Conservation (phyloP, 1,140 invertebrate species). For the Leptoteleia sp. region DNA sequence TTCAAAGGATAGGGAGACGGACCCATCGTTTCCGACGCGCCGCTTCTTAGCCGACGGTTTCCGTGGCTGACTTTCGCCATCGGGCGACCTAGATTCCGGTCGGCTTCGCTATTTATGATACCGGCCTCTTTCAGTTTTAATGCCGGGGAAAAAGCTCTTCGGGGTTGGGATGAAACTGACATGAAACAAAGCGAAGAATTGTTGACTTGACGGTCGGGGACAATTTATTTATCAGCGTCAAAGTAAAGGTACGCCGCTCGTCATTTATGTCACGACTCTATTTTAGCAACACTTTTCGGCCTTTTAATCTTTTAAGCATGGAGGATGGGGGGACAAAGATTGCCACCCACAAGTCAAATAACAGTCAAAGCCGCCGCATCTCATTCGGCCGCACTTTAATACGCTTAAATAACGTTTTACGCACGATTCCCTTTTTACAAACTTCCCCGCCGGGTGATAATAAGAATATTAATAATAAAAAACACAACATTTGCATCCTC, state of each 20-base stretch:
- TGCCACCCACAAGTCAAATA: no score
- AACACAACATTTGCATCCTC: no score
- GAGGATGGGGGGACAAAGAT: no score
- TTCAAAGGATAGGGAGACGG: constrained; percentile 46
- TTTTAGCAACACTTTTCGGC: background rate
- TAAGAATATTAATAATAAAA: no score
- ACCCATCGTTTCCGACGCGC: constrained; percentile 37
- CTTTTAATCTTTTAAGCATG: no score
- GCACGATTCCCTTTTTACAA: no score
- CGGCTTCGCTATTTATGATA: constrained; percentile 49
- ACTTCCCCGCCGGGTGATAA: no score
- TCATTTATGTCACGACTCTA: background rate
- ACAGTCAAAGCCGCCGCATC: no score
- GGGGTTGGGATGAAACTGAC: constrained; percentile 8
- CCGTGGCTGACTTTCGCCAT: constrained; percentile 22
- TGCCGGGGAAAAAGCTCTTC: constrained; percentile 13
- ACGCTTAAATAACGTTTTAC: no score
- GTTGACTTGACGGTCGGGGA: constrained; percentile 10
- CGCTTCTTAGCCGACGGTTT: constrained; percentile 37
- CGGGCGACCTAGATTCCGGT: constrained; percentile 43
- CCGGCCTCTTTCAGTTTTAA: constrained; percentile 51
- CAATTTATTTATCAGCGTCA: constrained; percentile 22
- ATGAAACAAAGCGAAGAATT: constrained; percentile 33
- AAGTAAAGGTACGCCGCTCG: background rate
- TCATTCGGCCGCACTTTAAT: no score